These are phyloP conservation scores for Bombus haemorrhoidalis DNA, from an alignment of 1,140 invertebrate genomes.

Conservation along the genomic window DNA sequence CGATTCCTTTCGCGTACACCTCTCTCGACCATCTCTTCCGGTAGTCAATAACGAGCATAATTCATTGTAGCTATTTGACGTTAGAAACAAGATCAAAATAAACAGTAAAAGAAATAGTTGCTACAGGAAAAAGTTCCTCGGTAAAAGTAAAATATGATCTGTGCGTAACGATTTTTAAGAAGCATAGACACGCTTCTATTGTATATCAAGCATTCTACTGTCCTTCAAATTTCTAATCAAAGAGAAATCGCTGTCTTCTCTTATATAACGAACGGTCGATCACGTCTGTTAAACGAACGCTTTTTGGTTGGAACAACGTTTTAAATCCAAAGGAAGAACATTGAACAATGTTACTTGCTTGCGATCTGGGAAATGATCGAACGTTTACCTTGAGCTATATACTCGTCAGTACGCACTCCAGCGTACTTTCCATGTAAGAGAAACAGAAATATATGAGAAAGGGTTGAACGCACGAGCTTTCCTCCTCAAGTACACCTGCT, in stretches of 20 bases:
- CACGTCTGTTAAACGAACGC: not conserved
- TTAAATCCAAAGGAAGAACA: not conserved
- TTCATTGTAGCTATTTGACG: not conserved
- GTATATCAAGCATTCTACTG: not conserved
- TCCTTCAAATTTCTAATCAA: not conserved
- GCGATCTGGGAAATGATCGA: not conserved
- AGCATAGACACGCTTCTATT: not conserved
- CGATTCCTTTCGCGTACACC: conserved; percentile 8
- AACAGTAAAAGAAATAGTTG: conserved; percentile 1
- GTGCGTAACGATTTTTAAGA: not conserved
- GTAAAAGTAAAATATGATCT: conserved; percentile 33
- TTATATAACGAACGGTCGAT: not conserved
- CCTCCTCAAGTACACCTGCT: not conserved
- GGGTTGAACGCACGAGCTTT: not conserved
- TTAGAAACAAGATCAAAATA: not conserved
- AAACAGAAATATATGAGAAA: not conserved
- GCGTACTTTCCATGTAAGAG: not conserved
- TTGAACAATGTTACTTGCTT: not conserved
- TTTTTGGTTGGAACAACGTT: not conserved
- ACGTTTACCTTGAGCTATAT: not conserved
- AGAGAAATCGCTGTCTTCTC: not conserved
- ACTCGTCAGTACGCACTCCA: not conserved
- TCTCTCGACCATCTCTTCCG: not conserved
- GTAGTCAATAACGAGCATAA: conserved; percentile 17
- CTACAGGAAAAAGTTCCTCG: not conserved